Evolutionary conservation across 2,113 vertebrate species (phyloP).

Genomic region (Hemibagrus wyckioides): DNA sequence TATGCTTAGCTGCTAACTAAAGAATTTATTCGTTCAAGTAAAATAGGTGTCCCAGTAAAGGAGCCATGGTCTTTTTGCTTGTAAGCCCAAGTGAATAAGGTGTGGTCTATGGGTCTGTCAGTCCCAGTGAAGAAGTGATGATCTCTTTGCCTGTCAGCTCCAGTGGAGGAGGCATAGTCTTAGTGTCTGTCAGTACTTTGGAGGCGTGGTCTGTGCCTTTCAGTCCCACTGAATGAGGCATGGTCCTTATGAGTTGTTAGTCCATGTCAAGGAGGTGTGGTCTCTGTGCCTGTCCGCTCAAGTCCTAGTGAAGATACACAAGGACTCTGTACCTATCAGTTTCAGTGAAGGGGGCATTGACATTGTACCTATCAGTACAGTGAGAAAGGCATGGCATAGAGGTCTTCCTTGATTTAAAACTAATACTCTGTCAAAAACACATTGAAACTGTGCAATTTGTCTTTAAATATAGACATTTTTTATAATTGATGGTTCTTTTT

Average conservation of each 20-base stretch:
- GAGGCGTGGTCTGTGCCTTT: no score
- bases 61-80: not conserved
- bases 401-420: not conserved
- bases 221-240: not conserved
- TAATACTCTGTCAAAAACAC: not conserved
- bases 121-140: not conserved
- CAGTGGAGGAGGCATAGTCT: not conserved
- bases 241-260: not conserved
- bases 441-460: not conserved
- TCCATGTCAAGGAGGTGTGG: not conserved
- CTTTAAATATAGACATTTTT: not conserved
- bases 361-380: no score
- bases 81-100: not conserved
- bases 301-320: not conserved
- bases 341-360: not conserved
- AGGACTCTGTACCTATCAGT: not conserved
- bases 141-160: not conserved
- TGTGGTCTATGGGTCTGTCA: not conserved
- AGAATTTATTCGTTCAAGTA: no score
- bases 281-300: not conserved
- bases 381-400: not conserved
- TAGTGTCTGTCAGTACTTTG: no score
- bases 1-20: no score
- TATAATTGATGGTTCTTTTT: slow-evolving; percentile 21
- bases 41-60: no score